Evolutionary conservation across 2,888 invertebrate species (phyloP), one percentile per base, ranked within the genome.

Genomic region (Tenthredo scrophulariae): DNA sequence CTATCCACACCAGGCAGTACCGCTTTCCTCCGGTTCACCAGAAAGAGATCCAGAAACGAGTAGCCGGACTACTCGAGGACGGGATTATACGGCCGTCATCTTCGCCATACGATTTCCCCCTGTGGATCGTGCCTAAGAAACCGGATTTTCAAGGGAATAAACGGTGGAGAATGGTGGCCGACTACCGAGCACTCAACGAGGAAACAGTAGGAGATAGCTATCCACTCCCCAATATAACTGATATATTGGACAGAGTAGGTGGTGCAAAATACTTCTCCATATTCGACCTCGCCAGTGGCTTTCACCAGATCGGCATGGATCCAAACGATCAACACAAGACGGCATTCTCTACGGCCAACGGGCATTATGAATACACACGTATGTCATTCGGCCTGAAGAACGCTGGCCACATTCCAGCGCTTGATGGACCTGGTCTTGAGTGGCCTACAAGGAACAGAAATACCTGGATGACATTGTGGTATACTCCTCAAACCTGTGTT

Each of bases 101-200:
- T 2, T 88, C 88, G 18, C 91, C 91, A 0, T 93, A 89, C 89
- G 86, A 89, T 9, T 86, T 89, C 0, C 93, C 92, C 0, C 87
- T 92, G 6, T 90, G 92, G 1, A 82, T 93, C 0, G 91, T 91
- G 0, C 86, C 87, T 15, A 93, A 92, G 86, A 90, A 90, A 85
- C 88, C 18, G 0, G 87, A 91, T 84, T 85, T 84, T 0, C 46
- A 74, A 4, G 87, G 87, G 18, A 85, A 84, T 74, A 86, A 86
- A 9, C 86, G 86, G 37, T 88, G 84, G 62, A 79, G 90, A 10
- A 84, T 90, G 67, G 84, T 84, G 5, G 40, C 58, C 15, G 84
- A 84, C 26, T 84, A 72, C 13, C 54, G 75, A 33, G 33, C 58
- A 3, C 26, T 84, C 2, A 84, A 62, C 62, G 77, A 84, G 6